Evolutionary conservation across 1,140 invertebrate species (phyloP).

Genomic region (Agrypnia vestita): DNA sequence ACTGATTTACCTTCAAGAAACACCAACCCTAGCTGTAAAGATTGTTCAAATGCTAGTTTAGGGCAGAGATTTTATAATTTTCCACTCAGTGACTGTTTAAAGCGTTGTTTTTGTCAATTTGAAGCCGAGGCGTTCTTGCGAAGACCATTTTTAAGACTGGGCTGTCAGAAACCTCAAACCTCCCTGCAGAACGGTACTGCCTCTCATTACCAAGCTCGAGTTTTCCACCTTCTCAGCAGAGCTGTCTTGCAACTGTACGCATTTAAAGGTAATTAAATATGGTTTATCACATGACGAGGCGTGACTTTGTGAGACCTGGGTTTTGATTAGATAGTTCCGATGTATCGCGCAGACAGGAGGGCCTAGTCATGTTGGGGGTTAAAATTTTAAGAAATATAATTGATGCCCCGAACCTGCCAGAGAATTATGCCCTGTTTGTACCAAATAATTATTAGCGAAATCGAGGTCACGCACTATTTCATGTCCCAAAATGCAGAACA

Average conservation of each 20-base stretch:
- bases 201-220: conserved; percentile 4
- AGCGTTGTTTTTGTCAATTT: conserved; percentile 7
- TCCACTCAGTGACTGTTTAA: conserved; percentile 48
- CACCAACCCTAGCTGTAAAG: not conserved
- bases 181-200: conserved; percentile 11
- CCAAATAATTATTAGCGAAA: too few relatives aligned
- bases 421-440: too few relatives aligned
- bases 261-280: conserved; percentile 33
- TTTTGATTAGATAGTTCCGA: not conserved
- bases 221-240: conserved; percentile 54
- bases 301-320: not conserved
- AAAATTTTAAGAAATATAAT: too few relatives aligned
- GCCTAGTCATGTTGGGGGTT: too few relatives aligned
- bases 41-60: not conserved
- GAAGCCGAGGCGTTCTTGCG: conserved; percentile 40
- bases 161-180: conserved; percentile 42
- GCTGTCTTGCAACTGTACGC: conserved; percentile 55
- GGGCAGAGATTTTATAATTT: conserved; percentile 45
- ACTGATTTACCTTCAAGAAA: not conserved
- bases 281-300: too few relatives aligned
- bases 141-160: conserved; percentile 54
- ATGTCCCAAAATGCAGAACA: too few relatives aligned
- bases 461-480: too few relatives aligned
- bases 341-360: too few relatives aligned
- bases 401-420: too few relatives aligned